A percentile compares a stretch with the other conserved stretches of the same genome.
phyloP scores from a whole-genome alignment of 2,888 invertebrate genomes.

The Agrotis ipsilon region DNA sequence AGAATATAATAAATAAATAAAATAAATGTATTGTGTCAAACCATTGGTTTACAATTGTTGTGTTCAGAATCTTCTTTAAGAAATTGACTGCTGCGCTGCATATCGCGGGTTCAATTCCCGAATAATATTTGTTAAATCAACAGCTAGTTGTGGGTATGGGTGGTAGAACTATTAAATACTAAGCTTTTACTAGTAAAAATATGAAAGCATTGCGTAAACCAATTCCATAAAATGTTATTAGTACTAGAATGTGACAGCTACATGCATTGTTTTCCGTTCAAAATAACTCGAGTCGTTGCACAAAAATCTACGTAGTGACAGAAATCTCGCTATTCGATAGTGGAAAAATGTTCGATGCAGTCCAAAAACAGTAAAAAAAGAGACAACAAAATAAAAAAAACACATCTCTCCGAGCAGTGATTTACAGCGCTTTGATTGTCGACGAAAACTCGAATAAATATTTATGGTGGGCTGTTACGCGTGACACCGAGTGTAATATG shows the following conservation, averaged over 20 bases:
- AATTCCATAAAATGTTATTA: conserved; percentile 14
- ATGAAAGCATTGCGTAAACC: neutral
- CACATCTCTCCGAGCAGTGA: conserved; percentile 64
- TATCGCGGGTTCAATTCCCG: no score
- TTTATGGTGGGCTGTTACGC: conserved; percentile 66
- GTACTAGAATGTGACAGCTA: conserved; percentile 15
- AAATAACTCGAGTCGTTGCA: conserved; percentile 17
- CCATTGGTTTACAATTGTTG: no score
- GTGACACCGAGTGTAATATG: conserved; percentile 65
- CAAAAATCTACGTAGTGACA: conserved; percentile 39
- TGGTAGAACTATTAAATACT: no score
- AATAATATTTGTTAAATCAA: no score
- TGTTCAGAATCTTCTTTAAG: no score
- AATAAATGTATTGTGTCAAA: no score
- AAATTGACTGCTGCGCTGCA: no score
- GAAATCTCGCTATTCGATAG: conserved; percentile 38
- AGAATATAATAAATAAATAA: neutral
- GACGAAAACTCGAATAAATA: conserved; percentile 73
- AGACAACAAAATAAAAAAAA: conserved; percentile 41
- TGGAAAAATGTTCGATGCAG: conserved; percentile 65
- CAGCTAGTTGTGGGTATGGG: no score
- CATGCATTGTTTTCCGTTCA: conserved; percentile 17
- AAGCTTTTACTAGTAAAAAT: neutral
- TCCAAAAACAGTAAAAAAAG: conserved; percentile 53
- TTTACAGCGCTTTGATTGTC: conserved; percentile 76